phyloP scores from a whole-genome alignment of 2,113 vertebrate species.

The Balaenoptera acutorostrata region DNA sequence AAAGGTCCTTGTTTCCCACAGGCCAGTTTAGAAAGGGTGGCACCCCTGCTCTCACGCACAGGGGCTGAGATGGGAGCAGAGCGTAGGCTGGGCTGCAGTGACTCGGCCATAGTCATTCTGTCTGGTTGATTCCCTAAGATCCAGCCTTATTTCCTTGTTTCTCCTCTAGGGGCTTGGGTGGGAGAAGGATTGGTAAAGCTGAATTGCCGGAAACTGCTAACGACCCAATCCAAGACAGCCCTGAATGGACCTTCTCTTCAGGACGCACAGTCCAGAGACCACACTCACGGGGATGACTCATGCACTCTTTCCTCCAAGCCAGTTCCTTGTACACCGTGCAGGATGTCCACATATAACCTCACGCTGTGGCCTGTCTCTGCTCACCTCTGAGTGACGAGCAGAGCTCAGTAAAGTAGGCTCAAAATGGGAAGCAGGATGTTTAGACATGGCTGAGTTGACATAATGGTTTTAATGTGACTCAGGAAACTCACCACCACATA shows the following conservation, averaged over 20 bases:
- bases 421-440: neutral
- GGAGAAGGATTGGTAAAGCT: neutral
- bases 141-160: neutral
- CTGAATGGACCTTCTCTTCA: neutral
- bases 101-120: neutral
- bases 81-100: neutral
- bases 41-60: fast-evolving
- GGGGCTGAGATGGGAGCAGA: no score
- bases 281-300: no score
- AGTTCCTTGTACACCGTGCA: no score
- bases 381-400: neutral
- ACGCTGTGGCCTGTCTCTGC: neutral
- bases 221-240: neutral
- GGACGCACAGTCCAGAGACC: neutral
- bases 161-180: neutral
- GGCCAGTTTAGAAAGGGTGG: neutral
- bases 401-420: neutral
- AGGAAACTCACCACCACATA: neutral
- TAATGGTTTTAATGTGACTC: neutral
- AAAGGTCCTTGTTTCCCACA: neutral
- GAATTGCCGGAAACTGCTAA: neutral
- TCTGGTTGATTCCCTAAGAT: neutral
- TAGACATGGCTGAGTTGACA: neutral
- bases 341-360: neutral
- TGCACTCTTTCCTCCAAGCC: neutral